phyloP scores from a whole-genome alignment of 2,888 invertebrate genomes.

The Troides helena region DNA sequence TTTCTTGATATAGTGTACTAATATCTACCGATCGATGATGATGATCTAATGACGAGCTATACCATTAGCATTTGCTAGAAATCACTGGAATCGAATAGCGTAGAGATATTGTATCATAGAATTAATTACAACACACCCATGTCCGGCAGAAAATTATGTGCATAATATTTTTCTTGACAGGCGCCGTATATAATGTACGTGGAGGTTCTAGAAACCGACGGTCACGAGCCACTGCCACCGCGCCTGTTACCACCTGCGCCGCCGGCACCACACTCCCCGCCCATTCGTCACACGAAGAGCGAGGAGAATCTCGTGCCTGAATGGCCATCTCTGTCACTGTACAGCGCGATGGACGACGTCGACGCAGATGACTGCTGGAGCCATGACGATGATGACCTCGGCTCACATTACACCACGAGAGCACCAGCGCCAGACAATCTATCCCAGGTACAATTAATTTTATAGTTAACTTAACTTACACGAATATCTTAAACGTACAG shows the following conservation, averaged over 20 bases:
- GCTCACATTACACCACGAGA: slow-evolving; percentile 38
- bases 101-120: no score
- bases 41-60: no score
- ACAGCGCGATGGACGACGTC: slow-evolving; percentile 60
- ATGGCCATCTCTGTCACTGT: slow-evolving; percentile 76
- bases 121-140: no score
- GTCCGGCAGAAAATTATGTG: not conserved
- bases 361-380: slow-evolving; percentile 91
- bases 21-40: no score
- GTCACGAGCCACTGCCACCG: slow-evolving; percentile 91
- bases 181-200: slow-evolving; percentile 99
- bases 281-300: slow-evolving; percentile 94
- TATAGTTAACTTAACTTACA: slow-evolving; percentile 17
- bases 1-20: no score
- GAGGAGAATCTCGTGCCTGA: slow-evolving; percentile 91
- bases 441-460: slow-evolving; percentile 85
- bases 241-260: slow-evolving; percentile 90
- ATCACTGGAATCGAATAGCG: no score
- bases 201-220: slow-evolving; percentile 91
- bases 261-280: slow-evolving; percentile 84
- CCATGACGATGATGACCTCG: slow-evolving; percentile 96
- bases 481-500: slow-evolving; percentile 12
- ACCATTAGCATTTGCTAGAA: no score
- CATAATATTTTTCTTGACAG: slow-evolving; percentile 40
- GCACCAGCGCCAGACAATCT: slow-evolving; percentile 79